A percentile compares a stretch with the other conserved stretches of the same genome.
Conservation (phyloP, 2,113 vertebrate genomes). For the Sturnira hondurensis region DNA sequence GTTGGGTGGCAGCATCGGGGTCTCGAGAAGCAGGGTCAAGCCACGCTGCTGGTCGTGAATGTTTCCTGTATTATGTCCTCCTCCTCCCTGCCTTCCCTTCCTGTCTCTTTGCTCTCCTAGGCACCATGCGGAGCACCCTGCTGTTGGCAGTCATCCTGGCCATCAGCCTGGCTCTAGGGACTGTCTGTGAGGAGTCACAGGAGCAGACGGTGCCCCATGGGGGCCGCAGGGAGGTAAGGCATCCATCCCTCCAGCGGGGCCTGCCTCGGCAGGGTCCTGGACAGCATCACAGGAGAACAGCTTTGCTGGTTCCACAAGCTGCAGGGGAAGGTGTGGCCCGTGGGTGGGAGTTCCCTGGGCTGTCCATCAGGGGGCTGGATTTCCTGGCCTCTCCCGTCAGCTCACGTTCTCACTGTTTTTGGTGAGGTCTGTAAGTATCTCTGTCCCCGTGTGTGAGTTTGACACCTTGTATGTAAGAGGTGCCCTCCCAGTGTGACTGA, state of each 20-base stretch:
- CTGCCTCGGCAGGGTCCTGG: neutral
- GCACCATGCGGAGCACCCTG: slow-evolving; percentile 56
- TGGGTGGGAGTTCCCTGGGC: neutral
- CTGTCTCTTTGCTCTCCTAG: neutral
- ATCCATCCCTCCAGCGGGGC: neutral
- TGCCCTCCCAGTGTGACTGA: neutral
- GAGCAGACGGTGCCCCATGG: rapidly evolving
- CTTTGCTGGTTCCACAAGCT: neutral
- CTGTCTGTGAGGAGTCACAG: slow-evolving; percentile 54
- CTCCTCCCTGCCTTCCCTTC: too few species aligned
- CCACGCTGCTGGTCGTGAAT: neutral
- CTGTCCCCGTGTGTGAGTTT: rapidly evolving
- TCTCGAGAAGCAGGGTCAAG: neutral
- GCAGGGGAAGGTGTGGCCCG: neutral
- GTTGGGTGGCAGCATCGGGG: neutral
- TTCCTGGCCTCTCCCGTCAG: neutral
- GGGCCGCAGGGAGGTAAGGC: neutral
- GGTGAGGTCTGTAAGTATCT: rapidly evolving
- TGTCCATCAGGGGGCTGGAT: neutral
- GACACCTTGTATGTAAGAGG: neutral
- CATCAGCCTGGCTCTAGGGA: slow-evolving; percentile 43
- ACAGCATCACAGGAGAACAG: neutral
- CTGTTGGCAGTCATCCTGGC: slow-evolving; percentile 56
- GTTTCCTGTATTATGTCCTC: neutral
- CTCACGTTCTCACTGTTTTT: neutral